These are phyloP conservation scores for Ectemnius cavifrons DNA, from an alignment of 2,888 invertebrate species.

Conservation along the genomic window DNA sequence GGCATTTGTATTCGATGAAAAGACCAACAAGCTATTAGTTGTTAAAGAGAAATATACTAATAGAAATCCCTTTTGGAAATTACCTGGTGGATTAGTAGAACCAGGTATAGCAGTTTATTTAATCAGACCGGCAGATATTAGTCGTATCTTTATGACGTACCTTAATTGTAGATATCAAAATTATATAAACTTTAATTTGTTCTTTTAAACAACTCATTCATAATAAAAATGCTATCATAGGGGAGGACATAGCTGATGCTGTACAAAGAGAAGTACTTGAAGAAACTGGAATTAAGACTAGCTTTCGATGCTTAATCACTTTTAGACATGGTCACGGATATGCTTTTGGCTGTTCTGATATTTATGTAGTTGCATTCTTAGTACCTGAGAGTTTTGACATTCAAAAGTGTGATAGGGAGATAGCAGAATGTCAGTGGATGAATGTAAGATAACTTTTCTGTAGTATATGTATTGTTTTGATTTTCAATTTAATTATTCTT, in stretches of 20 bases:
- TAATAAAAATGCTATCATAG: slow-evolving; percentile 77
- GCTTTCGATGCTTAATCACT: slow-evolving; percentile 87
- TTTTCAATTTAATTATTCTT: slow-evolving; percentile 3
- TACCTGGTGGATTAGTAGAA: slow-evolving; percentile 95
- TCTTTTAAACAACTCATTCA: too few relatives aligned
- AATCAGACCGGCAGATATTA: not conserved
- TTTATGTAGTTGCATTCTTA: slow-evolving; percentile 89
- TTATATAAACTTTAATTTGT: not conserved
- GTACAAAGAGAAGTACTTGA: slow-evolving; percentile 92
- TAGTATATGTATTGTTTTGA: slow-evolving; percentile 2
- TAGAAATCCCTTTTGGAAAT: slow-evolving; percentile 83
- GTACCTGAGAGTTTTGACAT: slow-evolving; percentile 83
- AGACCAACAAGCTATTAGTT: slow-evolving; percentile 86
- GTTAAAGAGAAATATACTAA: slow-evolving; percentile 85
- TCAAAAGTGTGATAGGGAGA: slow-evolving; percentile 86
- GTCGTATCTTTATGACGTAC: not conserved
- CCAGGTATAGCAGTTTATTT: slow-evolving; percentile 79
- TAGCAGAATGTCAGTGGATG: slow-evolving; percentile 91
- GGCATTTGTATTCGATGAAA: slow-evolving; percentile 89
- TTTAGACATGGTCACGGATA: slow-evolving; percentile 88
- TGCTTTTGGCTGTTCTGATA: slow-evolving; percentile 90
- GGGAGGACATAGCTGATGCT: slow-evolving; percentile 90
- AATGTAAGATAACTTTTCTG: slow-evolving; percentile 77
- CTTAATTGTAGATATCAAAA: not conserved
- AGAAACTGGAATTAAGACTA: slow-evolving; percentile 90